phyloP scores from a whole-genome alignment of 1,140 invertebrate genomes.

The Leptopilina clavipes region DNA sequence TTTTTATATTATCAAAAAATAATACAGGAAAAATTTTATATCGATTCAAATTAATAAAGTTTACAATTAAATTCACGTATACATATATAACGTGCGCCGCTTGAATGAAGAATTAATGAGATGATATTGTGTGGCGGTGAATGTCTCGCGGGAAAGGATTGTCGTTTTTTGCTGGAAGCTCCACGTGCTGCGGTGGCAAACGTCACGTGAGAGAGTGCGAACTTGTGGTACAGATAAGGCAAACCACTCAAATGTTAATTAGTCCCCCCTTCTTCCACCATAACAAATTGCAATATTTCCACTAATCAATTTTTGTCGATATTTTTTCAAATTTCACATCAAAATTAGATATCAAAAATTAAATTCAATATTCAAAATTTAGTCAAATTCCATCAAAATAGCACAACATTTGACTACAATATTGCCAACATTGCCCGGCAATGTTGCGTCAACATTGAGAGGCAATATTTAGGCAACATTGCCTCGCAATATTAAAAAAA shows the following conservation, averaged over 20 bases:
- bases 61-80: background rate
- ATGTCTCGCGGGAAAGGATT: slow-evolving; percentile 23
- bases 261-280: no score
- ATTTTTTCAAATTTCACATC: background rate
- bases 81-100: background rate
- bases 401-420: no score
- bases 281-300: background rate
- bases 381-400: no score
- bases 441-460: no score
- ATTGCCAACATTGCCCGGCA: no score
- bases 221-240: slow-evolving; percentile 1
- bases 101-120: slow-evolving; percentile 8
- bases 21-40: background rate
- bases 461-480: no score
- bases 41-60: background rate
- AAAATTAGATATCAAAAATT: no score
- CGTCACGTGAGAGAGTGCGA: slow-evolving; percentile 25
- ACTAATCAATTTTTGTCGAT: background rate
- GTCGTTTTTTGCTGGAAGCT: background rate
- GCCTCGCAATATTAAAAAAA: no score
- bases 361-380: no score
- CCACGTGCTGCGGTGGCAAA: slow-evolving; percentile 15
- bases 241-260: slow-evolving; percentile 6
- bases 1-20: background rate
- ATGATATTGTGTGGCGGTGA: slow-evolving; percentile 7